Evolutionary conservation across 2,113 vertebrate species (phyloP), one percentile per base, ranked within the genome.

Genomic region (Scomber japonicus): DNA sequence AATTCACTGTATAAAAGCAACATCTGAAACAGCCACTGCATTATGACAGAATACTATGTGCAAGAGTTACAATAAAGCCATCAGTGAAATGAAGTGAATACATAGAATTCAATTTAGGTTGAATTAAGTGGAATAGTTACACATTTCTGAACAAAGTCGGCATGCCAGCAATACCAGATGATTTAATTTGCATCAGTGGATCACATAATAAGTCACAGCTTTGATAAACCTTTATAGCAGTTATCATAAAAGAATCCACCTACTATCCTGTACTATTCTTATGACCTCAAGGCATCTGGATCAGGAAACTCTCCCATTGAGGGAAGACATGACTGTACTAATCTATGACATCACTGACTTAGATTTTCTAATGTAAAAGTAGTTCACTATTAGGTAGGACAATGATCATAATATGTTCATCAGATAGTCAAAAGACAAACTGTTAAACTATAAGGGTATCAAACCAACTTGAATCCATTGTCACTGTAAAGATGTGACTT

Each of bases 241-340:
- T 44, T 2, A 44, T 44, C 17, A 35, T 35, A 64, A 70, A 3
- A 6, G 13, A 17, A 19, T n/a, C 45, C 44, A 19, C 19, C 40
- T n/a, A 15, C 19, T 55, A 13, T 64, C 2, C 31, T 63, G 27
- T 72, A 50, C 14, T 35, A 35, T 73, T 40, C 62, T 27, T 11
- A 19, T 13, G 0, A 64, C 73, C 15, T 27, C 7, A 31, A 72
- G 51, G 46, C 60, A 78, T 87, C 65, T 49, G 55, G 49, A 44
- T 75, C 63, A 84, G 55, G n/a, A 67, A 74, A 75, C 61, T 66
- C 49, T 69, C 46, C 17, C 16, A 49, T 60, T 78, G 66, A 57
- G 46, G 75, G 76, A 59, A 70, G 46, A 49, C 70, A 57, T 49
- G 54, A 68, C 50, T 64, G 67, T 48, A 68, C 63, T 45, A 21